Base-by-base conservation (phyloP, 2,113 vertebrate genomes). In the Pseudonaja textilis region DNA sequence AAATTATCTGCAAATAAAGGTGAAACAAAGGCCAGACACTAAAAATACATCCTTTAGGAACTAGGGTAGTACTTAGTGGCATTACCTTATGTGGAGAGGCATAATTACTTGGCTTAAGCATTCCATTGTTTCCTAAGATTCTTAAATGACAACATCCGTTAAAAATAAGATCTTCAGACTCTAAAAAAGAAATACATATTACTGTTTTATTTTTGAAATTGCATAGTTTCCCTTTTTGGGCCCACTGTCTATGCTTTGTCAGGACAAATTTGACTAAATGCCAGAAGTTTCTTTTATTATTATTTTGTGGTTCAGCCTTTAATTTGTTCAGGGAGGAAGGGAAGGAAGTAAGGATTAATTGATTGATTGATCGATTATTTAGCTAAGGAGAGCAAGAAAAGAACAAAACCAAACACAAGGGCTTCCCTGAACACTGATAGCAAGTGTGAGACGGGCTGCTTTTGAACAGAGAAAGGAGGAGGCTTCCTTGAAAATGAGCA, bases 181-280 rank as follows among this genome's bases (percentile, higher is more conserved):
- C 92, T 93, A 96, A 95, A 94, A 96, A 95, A 96, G 94, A 85
- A 93, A 97, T 89, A 11, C 94, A 94, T 95, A 85, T 96, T 95
- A 93, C 85, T 94, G 96, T 98, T 97, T 97, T 96, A 74, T 55
- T 89, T 92, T 92, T 92, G 56, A 25, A 89, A 92, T 55, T 97
- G 95, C 95, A 95, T 95, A 94, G 95, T 96, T 98, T 98, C 98
- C 98, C 97, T 96, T 97, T 97, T 98, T 97, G 98, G 98, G 98
- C 98, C 98, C 98, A 97, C 97, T 94, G 94, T 93, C 95, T 97
- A 96, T 98, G 96, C 95, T 97, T 98, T 97, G 98, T 98, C 97
- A 98, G 99, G 98, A 99, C 98, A 98, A 98, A 97, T 98, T 98
- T 99, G 98, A 98, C 97, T 97, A 95, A 95, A 92, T 97, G 99